Conservation (phyloP, 1,140 invertebrate species). For the Cecropterus lyciades region DNA sequence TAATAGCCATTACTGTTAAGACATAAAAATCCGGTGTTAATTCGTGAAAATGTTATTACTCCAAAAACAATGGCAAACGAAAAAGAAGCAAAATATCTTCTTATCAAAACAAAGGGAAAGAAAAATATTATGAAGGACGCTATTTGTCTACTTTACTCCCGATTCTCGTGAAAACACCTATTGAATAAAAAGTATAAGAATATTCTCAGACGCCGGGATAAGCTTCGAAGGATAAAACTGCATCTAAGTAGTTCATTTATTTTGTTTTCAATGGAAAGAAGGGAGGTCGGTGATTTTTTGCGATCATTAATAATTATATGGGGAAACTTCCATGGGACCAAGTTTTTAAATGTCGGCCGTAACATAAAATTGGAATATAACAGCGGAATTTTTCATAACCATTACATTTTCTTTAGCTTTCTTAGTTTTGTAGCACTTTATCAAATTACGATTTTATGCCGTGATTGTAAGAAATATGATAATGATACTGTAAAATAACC, state of each 20-base stretch:
- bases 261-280: constrained; percentile 7
- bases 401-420: neutral
- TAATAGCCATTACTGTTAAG: constrained; percentile 20
- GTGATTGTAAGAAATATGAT: no score
- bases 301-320: constrained; percentile 17
- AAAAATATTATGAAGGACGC: constrained; percentile 37
- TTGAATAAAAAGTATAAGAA: constrained; percentile 40
- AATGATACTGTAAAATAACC: no score
- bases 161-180: constrained; percentile 34
- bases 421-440: no score
- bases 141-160: constrained; percentile 40
- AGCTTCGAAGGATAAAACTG: constrained; percentile 12
- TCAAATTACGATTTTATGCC: no score
- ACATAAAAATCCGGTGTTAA: constrained; percentile 35
- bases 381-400: neutral
- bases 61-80: constrained; percentile 23
- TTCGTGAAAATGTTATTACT: constrained; percentile 35
- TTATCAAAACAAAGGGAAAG: constrained; percentile 38
- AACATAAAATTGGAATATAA: constrained; percentile 7
- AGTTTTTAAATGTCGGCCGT: constrained; percentile 8
- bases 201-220: constrained; percentile 3
- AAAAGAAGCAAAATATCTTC: constrained; percentile 31
- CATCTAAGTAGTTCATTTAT: constrained; percentile 21
- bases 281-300: constrained; percentile 11
- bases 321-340: neutral